Evolutionary conservation across 2,113 vertebrate genomes (phyloP), one percentile per base, ranked within the genome.

Genomic region (Gobius niger): DNA sequence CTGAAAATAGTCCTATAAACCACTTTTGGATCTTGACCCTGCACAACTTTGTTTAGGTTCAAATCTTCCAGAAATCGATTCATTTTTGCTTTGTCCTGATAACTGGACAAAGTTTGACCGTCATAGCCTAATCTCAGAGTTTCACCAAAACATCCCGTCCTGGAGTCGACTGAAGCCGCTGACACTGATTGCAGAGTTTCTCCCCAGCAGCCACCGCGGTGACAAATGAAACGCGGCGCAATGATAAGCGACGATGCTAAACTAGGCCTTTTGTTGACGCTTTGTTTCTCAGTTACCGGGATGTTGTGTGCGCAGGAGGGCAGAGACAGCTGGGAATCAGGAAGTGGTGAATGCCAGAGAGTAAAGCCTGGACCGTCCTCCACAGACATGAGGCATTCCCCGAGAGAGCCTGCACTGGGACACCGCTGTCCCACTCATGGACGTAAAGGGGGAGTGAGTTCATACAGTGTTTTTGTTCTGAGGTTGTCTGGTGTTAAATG

Each of bases 241-340:
- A 82, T 47, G 65, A 72, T 13, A 15, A 50, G 41, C 19, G 8
- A 4, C n/a, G 56, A 70, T 72, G 83, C 82, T 87, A 89, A 89
- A 84, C 83, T 75, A 67, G 79, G 81, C 56, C 69, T 72, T 81
- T 88, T 91, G 88, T 90, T 91, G 83, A 89, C 86, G 77, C 81
- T 83, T 85, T 90, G 88, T 88, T 87, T 82, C 84, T 83, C 67
- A 77, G 83, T 87, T 79, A 86, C 86, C 63, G 76, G 82, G 83
- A 80, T 75, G 72, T 80, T 74, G 86, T 73, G 61, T 81, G 62
- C 68, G 59, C 75, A 72, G 62, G 52, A 52, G 72, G 70, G 34
- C 62, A 80, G 70, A 75, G 81, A 86, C 83, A 87, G 88, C 87
- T 87, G 87, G 83, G 77, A 74, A 87, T 86, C 81, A 80, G 83